These are phyloP conservation scores for Tenthredo amoena DNA, from an alignment of 2,888 invertebrate genomes.

Conservation along the genomic window DNA sequence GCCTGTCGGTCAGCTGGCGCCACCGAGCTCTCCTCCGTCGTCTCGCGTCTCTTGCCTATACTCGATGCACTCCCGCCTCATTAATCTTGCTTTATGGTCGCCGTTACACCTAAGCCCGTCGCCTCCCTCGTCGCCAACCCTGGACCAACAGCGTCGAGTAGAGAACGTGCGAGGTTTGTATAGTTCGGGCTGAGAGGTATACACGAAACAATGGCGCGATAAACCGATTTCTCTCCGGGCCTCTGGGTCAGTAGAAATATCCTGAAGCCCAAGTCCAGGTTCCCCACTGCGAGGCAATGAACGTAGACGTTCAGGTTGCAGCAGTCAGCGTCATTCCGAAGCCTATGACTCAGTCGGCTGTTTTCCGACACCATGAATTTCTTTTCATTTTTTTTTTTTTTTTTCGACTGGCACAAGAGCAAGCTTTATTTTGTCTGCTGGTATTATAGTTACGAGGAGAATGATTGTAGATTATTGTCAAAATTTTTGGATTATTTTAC, in stretches of 20 bases:
- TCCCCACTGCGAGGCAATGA: conserved; percentile 38
- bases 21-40: conserved; percentile 59
- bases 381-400: neutral
- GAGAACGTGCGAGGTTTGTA: conserved; percentile 17
- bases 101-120: conserved; percentile 65
- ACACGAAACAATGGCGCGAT: conserved; percentile 47
- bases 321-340: conserved; percentile 1
- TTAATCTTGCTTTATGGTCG: conserved; percentile 70
- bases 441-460: neutral
- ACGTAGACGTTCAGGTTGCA: conserved; percentile 17
- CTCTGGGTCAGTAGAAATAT: conserved; percentile 43
- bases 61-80: conserved; percentile 67
- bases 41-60: conserved; percentile 43
- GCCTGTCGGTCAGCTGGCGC: conserved; percentile 70
- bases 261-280: neutral
- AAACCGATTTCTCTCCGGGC: conserved; percentile 43
- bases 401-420: neutral
- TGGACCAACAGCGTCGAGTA: conserved; percentile 41
- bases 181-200: conserved; percentile 25
- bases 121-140: conserved; percentile 57
- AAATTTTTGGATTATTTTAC: neutral
- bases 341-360: conserved; percentile 33
- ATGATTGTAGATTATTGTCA: neutral
- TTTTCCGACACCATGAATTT: conserved; percentile 9
- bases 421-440: neutral